A percentile compares a stretch with the other conserved stretches of the same genome.
Conservation (phyloP, 2,888 invertebrate species). For the Lasioglossum figueresi region DNA sequence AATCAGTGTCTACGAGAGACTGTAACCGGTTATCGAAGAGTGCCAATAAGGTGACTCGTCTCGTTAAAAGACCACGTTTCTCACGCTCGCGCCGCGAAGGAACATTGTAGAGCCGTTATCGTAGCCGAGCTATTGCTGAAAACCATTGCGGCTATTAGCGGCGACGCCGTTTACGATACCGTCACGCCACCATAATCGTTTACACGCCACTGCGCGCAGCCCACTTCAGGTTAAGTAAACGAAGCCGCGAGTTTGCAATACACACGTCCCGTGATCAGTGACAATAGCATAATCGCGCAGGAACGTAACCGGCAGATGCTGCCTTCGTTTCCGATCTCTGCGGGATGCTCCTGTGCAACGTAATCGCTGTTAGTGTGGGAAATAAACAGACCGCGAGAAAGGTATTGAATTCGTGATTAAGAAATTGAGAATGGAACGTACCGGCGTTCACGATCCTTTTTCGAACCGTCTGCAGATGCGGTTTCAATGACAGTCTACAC, state of each 20-base stretch:
- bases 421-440: not conserved
- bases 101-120: slow-evolving; percentile 32
- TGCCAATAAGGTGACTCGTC: slow-evolving; percentile 34
- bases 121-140: slow-evolving; percentile 36
- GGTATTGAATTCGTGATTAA: not conserved
- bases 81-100: slow-evolving; percentile 9
- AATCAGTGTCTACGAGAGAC: slow-evolving; percentile 11
- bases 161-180: slow-evolving; percentile 47
- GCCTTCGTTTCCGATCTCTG: slow-evolving; percentile 10
- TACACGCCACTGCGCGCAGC: slow-evolving; percentile 41
- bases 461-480: not conserved
- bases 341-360: not conserved
- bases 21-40: slow-evolving; percentile 3
- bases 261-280: slow-evolving; percentile 32
- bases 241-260: slow-evolving; percentile 31
- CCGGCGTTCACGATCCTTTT: not conserved
- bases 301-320: slow-evolving; percentile 5
- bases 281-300: slow-evolving; percentile 13
- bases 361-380: not conserved
- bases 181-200: slow-evolving; percentile 50
- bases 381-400: too few species aligned
- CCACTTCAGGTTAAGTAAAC: slow-evolving; percentile 44
- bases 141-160: slow-evolving; percentile 35
- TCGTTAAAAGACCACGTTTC: slow-evolving; percentile 13
- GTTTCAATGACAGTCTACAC: not conserved